Conservation (phyloP, 2,113 vertebrate species). For the Acrocephalus arundinaceus region DNA sequence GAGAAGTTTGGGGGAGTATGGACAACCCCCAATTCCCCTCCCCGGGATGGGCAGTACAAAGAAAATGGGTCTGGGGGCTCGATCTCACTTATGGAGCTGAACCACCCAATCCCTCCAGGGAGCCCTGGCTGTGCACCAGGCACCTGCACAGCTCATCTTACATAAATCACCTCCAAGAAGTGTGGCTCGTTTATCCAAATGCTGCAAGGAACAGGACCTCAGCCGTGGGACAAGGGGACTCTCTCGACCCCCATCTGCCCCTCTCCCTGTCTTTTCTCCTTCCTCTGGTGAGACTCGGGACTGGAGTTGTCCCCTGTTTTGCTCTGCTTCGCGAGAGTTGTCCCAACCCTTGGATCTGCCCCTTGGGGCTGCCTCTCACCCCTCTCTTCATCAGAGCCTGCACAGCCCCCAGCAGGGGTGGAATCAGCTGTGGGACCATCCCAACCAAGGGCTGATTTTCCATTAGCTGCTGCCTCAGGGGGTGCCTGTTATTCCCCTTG, state of each 20-base stretch:
- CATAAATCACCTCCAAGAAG: fast-evolving
- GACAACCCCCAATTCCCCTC: background rate
- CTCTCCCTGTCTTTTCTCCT: background rate
- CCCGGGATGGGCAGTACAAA: fast-evolving
- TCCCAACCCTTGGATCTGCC: background rate
- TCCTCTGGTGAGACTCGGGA: background rate
- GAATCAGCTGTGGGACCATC: background rate
- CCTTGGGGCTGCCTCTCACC: background rate
- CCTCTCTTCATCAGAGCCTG: background rate
- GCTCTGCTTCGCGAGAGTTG: background rate
- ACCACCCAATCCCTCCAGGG: background rate
- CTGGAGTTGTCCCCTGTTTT: background rate
- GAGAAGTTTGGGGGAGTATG: background rate
- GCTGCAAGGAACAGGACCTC: background rate
- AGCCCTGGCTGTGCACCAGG: background rate
- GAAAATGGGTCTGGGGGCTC: background rate
- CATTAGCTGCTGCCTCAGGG: background rate
- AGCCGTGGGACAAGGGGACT: too few relatives aligned
- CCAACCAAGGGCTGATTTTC: background rate
- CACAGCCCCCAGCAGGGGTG: background rate
- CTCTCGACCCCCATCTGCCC: background rate
- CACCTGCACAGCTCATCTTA: background rate
- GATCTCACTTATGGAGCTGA: background rate
- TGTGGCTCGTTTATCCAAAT: fast-evolving
- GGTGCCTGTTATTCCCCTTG: background rate